Evolutionary conservation across 2,888 invertebrate species (phyloP), one percentile per base, ranked within the genome.

Genomic region (Leucania comma): DNA sequence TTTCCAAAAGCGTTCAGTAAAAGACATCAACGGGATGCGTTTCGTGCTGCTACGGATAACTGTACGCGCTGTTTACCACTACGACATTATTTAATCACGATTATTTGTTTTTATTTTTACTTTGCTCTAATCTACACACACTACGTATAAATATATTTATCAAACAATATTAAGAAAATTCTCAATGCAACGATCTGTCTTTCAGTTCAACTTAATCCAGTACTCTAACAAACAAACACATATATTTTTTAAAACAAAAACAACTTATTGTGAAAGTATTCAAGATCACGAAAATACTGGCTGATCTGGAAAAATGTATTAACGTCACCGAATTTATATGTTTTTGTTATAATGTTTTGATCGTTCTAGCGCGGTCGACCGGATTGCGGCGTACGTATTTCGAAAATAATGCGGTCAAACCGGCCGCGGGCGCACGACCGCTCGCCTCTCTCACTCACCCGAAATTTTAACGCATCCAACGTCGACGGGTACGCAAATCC

Each of bases 371-470:
- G 90, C 93, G 92, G 91, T 91, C 93, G 93, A 94, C 92, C 94
- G 94, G 95, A 94, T 94, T 91, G 92, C 90, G 91, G 94, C 92
- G 94, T 94, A 94, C 94, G 94, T 95, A 95, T 95, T 94, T 94
- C 94, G 93, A 94, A 94, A 95, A 95, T 95, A 95, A 95, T 95
- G 95, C 95, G 95, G 95, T 95, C 95, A 95, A 94, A 95, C 95
- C 94, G 94, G 95, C 94, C 93, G 92, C 94, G 90, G 90, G 90
- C 92, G 92, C 92, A 91, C 93, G 91, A 89, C 89, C 92, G 90
- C 89, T 90, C 92, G 93, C 90, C 91, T 92, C 92, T 92, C 95
- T 94, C 95, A 94, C 95, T 94, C 95, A 95, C 95, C 95, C 94
- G 91, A 95, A 95, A 95, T 95, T 93, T 95, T 91, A 95, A 94